phyloP scores from a whole-genome alignment of 2,113 vertebrate species.

The Urocitellus parryii region DNA sequence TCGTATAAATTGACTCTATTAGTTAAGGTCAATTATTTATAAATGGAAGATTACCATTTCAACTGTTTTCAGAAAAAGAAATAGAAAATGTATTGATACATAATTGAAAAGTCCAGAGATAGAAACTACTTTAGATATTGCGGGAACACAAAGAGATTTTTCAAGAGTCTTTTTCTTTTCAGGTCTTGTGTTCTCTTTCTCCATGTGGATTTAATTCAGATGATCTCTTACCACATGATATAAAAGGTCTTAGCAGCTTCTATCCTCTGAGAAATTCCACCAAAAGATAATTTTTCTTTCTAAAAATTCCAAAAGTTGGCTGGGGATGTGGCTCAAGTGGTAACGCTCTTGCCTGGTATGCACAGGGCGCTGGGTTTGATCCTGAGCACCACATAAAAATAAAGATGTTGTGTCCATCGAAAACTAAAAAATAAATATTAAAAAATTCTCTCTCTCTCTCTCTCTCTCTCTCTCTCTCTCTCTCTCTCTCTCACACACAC shows the following conservation, averaged over 20 bases:
- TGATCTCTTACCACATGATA: background rate
- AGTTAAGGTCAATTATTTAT: conserved; percentile 13
- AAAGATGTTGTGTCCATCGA: too few relatives aligned
- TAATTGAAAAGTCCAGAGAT: background rate
- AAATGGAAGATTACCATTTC: background rate
- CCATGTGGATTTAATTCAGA: background rate
- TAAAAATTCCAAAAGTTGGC: background rate
- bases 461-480: too few relatives aligned
- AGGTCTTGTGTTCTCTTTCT: background rate
- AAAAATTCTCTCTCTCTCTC: too few relatives aligned
- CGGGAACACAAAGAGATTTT: background rate
- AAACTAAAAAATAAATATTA: too few relatives aligned
- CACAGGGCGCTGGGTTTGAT: too few relatives aligned
- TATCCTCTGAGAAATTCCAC: background rate
- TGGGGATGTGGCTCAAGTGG: too few relatives aligned
- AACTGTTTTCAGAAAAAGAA: background rate
- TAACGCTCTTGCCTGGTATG: too few relatives aligned
- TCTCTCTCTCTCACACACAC: too few relatives aligned
- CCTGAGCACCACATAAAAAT: too few relatives aligned
- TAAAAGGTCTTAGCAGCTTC: background rate
- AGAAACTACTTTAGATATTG: background rate
- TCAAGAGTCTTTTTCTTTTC: background rate
- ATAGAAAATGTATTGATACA: background rate
- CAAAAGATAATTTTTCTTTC: background rate
- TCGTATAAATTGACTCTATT: background rate